These are phyloP conservation scores for Cyclophora albipunctata DNA, from an alignment of 2,888 invertebrate species.

Conservation along the genomic window DNA sequence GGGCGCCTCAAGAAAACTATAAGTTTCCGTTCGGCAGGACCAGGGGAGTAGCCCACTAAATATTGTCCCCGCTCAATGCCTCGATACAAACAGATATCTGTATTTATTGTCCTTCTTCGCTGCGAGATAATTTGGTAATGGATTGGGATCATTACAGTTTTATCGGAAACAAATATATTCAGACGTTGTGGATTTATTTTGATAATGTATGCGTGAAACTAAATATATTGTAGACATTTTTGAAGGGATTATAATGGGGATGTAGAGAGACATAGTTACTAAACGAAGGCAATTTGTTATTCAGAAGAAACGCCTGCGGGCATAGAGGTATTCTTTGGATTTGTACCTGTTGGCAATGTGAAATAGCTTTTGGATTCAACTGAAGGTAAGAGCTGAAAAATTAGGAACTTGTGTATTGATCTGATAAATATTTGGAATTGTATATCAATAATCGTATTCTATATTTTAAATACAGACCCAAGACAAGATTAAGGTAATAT, in stretches of 20 bases:
- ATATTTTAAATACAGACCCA: too few species aligned
- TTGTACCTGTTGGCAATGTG: too few species aligned
- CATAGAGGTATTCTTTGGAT: slow-evolving; percentile 7
- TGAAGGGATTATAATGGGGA: slow-evolving; percentile 12
- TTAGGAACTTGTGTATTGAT: too few species aligned
- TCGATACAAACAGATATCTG: slow-evolving; percentile 67
- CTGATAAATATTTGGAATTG: too few species aligned
- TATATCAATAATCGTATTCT: too few species aligned
- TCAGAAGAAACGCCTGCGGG: slow-evolving; percentile 29
- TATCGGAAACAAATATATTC: slow-evolving; percentile 30
- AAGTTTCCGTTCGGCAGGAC: slow-evolving; percentile 73
- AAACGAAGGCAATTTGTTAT: slow-evolving; percentile 62
- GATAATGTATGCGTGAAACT: too few species aligned
- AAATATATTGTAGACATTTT: slow-evolving; percentile 1
- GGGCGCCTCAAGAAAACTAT: slow-evolving; percentile 75
- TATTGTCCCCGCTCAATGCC: slow-evolving; percentile 69
- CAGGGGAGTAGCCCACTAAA: slow-evolving; percentile 71
- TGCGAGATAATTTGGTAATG: slow-evolving; percentile 68
- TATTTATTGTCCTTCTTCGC: slow-evolving; percentile 65
- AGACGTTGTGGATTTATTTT: neutral
- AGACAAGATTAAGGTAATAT: too few species aligned
- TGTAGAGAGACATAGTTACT: slow-evolving; percentile 14
- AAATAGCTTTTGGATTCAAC: too few species aligned
- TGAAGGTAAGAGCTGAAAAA: too few species aligned
- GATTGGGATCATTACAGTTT: slow-evolving; percentile 55